Evolutionary conservation across 2,113 vertebrate genomes (phyloP).

Genomic region (Menura novaehollandiae): DNA sequence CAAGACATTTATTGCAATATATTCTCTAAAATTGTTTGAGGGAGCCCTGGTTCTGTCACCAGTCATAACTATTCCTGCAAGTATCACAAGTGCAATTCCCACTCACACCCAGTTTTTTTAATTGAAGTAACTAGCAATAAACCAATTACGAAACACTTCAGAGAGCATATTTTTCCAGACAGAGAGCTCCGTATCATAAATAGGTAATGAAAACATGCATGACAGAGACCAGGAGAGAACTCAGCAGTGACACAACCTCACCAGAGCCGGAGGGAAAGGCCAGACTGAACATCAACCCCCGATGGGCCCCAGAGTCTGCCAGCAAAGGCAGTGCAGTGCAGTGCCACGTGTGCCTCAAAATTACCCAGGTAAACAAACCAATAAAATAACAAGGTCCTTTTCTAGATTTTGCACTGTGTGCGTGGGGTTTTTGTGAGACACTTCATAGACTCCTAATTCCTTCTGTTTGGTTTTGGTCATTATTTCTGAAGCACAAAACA

Average conservation of each 20-base stretch:
- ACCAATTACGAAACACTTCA: not conserved
- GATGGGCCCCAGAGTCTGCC: not conserved
- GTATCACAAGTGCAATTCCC: not conserved
- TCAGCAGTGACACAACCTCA: not conserved
- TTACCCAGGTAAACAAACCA: not conserved
- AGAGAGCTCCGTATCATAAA: not conserved
- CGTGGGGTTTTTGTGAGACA: not conserved
- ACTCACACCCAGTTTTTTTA: not conserved
- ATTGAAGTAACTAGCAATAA: not conserved
- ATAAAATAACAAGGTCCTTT: not conserved
- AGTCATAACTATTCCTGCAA: not conserved
- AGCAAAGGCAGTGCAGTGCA: not conserved
- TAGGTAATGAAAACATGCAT: not conserved
- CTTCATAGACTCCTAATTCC: not conserved
- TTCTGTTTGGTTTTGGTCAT: not conserved
- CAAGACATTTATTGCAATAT: not conserved
- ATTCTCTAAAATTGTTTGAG: not conserved
- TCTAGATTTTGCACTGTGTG: not conserved
- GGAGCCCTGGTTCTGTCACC: not conserved
- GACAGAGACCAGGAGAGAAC: not conserved
- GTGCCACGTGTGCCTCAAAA: not conserved
- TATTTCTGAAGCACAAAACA: not conserved
- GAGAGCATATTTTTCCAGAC: not conserved
- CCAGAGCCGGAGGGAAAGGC: not conserved
- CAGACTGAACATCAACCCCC: not conserved